Conservation (phyloP, 1,140 invertebrate genomes). For the Musca domestica region DNA sequence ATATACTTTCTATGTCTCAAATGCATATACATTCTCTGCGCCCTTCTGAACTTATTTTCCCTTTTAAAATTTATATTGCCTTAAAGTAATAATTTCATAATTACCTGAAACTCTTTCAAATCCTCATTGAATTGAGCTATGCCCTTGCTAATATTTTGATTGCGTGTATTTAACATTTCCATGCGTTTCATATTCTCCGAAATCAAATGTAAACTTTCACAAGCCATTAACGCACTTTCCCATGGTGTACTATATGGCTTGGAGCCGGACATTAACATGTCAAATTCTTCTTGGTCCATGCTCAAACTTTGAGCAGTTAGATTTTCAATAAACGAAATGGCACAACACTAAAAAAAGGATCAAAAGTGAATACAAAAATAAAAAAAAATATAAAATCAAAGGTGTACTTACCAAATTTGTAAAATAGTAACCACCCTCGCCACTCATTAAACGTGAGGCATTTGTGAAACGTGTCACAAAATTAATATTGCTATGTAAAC, state of each 20-base stretch:
- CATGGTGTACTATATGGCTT: constrained; percentile 71
- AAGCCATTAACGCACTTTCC: constrained; percentile 72
- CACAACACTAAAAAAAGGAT: constrained; percentile 91
- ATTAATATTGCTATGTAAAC: constrained; percentile 96
- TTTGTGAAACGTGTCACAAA: constrained; percentile 95
- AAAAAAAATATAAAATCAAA: not conserved
- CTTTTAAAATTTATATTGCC: no score
- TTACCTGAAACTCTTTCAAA: constrained; percentile 62
- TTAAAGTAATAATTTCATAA: no score
- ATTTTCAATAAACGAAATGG: constrained; percentile 96
- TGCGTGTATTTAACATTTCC: constrained; percentile 61
- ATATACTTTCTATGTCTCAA: no score
- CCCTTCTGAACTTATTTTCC: no score
- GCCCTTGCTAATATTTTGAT: constrained; percentile 60
- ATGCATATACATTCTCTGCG: no score
- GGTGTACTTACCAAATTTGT: constrained; percentile 94
- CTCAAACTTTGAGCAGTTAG: constrained; percentile 91
- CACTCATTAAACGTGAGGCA: constrained; percentile 88
- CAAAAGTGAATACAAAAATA: not conserved
- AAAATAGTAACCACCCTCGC: constrained; percentile 98
- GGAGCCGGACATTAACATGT: constrained; percentile 92
- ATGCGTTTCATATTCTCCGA: constrained; percentile 70
- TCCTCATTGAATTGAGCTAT: constrained; percentile 63
- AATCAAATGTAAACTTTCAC: constrained; percentile 71
- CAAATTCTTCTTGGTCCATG: constrained; percentile 89